Percentiles rank a stretch among this genome's conserved stretches.
These are phyloP conservation scores for Harpegnathos saltator DNA, from an alignment of 1,140 invertebrate genomes.

Conservation along the genomic window DNA sequence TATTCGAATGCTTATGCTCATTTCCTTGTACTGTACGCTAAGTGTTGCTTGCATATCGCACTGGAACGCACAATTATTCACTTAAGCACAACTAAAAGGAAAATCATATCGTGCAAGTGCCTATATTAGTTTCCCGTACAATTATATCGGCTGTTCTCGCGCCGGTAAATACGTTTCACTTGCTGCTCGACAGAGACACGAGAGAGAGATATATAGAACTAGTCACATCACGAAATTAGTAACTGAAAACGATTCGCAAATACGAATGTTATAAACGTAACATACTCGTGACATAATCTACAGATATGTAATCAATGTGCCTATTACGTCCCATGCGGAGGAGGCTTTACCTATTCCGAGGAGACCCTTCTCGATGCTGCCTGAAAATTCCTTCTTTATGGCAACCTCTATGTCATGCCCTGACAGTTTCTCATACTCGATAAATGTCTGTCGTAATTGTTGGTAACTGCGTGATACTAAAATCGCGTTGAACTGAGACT, in stretches of 20 bases:
- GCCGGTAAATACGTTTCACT: neutral
- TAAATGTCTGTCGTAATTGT: constrained; percentile 89
- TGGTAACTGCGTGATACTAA: constrained; percentile 87
- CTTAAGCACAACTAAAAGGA: constrained; percentile 9
- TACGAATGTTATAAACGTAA: constrained; percentile 2
- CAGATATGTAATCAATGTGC: neutral
- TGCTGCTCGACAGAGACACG: neutral
- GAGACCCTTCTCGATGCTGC: constrained; percentile 89
- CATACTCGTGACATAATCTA: constrained; percentile 3
- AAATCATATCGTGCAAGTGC: constrained; percentile 9
- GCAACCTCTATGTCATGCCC: constrained; percentile 90
- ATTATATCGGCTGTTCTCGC: neutral
- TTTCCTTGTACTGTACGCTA: constrained; percentile 17
- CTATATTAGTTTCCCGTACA: neutral
- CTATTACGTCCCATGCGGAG: neutral
- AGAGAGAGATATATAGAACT: constrained; percentile 10
- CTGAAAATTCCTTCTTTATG: constrained; percentile 91
- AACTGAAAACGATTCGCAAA: neutral
- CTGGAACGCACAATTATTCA: constrained; percentile 48
- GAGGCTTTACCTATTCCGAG: constrained; percentile 87
- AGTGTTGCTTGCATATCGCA: constrained; percentile 17
- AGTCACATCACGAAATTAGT: constrained; percentile 34
- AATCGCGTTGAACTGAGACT: constrained; percentile 89
- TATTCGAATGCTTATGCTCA: constrained; percentile 11
- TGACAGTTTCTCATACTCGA: constrained; percentile 87